Conservation (phyloP, 2,888 invertebrate genomes). For the Agapetus fuscipes region DNA sequence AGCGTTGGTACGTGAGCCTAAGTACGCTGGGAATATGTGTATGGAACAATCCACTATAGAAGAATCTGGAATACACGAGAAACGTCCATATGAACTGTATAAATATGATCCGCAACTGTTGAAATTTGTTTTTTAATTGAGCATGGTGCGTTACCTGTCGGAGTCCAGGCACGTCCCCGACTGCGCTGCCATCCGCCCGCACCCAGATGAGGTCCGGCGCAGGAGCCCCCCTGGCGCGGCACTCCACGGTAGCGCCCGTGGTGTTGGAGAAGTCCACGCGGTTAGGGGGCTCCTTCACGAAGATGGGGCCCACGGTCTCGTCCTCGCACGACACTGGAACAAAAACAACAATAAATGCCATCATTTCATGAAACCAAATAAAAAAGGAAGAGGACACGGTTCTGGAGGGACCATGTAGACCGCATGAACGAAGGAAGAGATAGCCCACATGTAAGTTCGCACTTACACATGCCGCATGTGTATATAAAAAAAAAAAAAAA, state of each 20-base stretch:
- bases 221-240: slow-evolving; percentile 83
- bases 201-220: slow-evolving; percentile 91
- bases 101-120: too few relatives aligned
- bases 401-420: too few relatives aligned
- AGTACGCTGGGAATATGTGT: too few relatives aligned
- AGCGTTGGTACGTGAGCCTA: too few relatives aligned
- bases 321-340: slow-evolving; percentile 50
- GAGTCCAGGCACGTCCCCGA: slow-evolving; percentile 82
- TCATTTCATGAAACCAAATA: not conserved
- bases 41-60: too few relatives aligned
- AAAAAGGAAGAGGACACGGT: not conserved
- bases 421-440: too few relatives aligned
- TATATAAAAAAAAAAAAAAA: not conserved
- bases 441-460: too few relatives aligned
- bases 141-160: slow-evolving; percentile 64
- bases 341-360: not conserved
- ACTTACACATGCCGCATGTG: too few relatives aligned
- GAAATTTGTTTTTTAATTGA: too few relatives aligned
- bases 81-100: too few relatives aligned
- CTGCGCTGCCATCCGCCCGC: slow-evolving; percentile 80
- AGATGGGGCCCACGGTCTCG: slow-evolving; percentile 80
- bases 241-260: slow-evolving; percentile 86
- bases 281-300: slow-evolving; percentile 85
- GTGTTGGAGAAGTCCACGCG: slow-evolving; percentile 91
- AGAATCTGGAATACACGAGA: too few relatives aligned